Evolutionary conservation across 2,113 vertebrate species (phyloP), one percentile per base, ranked within the genome.

Genomic region (Pluvialis apricaria): DNA sequence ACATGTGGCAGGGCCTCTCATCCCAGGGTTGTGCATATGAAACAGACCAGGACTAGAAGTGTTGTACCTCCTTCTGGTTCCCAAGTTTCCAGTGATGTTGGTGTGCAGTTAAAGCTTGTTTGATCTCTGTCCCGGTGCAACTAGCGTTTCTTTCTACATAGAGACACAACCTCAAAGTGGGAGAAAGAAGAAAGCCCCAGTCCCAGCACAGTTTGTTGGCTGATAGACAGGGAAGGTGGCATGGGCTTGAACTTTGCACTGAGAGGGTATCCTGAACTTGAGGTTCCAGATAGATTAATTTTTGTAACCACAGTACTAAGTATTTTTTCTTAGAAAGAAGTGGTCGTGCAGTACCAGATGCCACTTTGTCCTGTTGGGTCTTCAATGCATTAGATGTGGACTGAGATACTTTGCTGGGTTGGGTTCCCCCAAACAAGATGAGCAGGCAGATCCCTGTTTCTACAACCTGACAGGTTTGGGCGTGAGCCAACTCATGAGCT

Each of bases 301-400:
- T 84, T 40, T 79, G 22, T 94, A 90, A 71, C 32, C 8, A 3
- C 47, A 32, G 11, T 75, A 78, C 68, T 82, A 75, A 15, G 14
- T 64, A 64, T 57, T 90, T 90, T 8, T 52, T 40, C 49, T 92
- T 92, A 28, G 32, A 84, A 70, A 64, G n/a, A 82, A 83, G 68
- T 68, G 20, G 5, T 75, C n/a, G 16, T 68, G 36, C 40, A 82
- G 13, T 77, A 34, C 31, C n/a, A 75, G 65, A 32, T 61, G 9
- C 42, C 2, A 1, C 34, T 84, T 94, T 65, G 19, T 79, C 49
- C 81, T 85, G 34, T 82, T 29, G 52, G 40, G 28, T 75, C 72
- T 75, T 91, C 22, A 21, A 1, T 54, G n/a, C 15, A 12, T 79
- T 84, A 54, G 44, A 45, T 0, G 0, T 44, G 34, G 22, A 61